Base-by-base conservation (phyloP, 2,797 vertebrate genomes). In the Ibycter americanus region DNA sequence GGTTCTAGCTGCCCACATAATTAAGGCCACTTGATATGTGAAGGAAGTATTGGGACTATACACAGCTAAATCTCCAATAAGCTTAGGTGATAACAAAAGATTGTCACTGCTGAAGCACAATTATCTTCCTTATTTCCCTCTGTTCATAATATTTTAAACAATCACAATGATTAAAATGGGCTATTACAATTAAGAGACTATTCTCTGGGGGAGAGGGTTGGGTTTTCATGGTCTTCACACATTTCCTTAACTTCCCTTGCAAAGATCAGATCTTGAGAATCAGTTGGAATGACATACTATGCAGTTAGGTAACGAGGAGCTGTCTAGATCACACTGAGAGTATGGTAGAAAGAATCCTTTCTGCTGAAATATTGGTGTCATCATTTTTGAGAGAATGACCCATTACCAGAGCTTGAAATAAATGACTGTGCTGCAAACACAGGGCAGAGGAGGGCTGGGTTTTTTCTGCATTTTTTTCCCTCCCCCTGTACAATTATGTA, bases 131-230 rank as follows among this genome's bases (percentile, higher is more conserved):
- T 95, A 93, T 87, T 97, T 96, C 93, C 93, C 90, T 72, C 66
- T 92, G 91, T 97, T 97, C 89, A 38, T 89, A 95, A 93, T 89
- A 89, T 97, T 98, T 98, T 97, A 97, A 98, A 98, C 98, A 98
- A 98, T 98, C 91, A 92, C 90, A 94, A 97, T 98, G 98, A 98
- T 98, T 98, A 97, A 97, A 97, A 97, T 8, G 90, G 93, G 97
- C 95, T 93, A 97, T 98, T 98, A 98, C 97, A 97, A 98, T 98
- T 98, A 98, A 89, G 97, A 96, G 77, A 83, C 94, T 96, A 97
- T 98, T 98, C 97, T 98, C 96, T 84, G 42, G 79, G 67, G 80
- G 49, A 83, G 55, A 71, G 20, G 59, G 46, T 36, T 93, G 88
- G 87, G 83, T 87, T 92, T 90, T 89, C 79, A 58, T 72, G 94